phyloP scores from a whole-genome alignment of 2,888 invertebrate species.

The Dysmachus trigonus region DNA sequence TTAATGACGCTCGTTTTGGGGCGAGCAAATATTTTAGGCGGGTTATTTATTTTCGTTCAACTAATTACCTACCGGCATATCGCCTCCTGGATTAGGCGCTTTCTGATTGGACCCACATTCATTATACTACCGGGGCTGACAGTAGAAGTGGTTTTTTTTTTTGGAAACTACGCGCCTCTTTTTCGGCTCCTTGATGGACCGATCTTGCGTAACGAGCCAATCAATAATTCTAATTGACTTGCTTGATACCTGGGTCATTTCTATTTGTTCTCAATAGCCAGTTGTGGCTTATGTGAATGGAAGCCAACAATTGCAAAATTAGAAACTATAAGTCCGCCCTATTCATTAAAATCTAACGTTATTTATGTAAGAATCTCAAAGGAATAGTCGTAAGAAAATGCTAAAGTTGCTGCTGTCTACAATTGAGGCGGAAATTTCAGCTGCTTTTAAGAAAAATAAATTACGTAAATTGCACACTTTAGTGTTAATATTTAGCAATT shows the following conservation, averaged over 20 bases:
- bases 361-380: not conserved
- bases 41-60: conserved; percentile 44
- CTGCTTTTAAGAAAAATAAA: too few relatives aligned
- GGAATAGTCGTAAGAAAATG: not conserved
- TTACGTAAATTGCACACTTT: not conserved
- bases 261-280: not conserved
- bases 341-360: not conserved
- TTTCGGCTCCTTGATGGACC: not conserved
- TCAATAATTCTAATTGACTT: not conserved
- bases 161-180: not conserved
- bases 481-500: not conserved
- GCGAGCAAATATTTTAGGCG: conserved; percentile 45
- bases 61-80: conserved; percentile 41
- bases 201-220: not conserved
- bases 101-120: not conserved
- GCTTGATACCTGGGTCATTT: not conserved
- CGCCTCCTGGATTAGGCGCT: not conserved
- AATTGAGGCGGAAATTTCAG: not conserved
- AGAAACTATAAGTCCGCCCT: not conserved
- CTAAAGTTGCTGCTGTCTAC: not conserved
- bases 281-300: not conserved
- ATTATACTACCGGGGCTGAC: not conserved
- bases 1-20: conserved; percentile 42
- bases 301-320: not conserved
- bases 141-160: not conserved